phyloP scores from a whole-genome alignment of 2,888 invertebrate species.

The Ramazzottius varieornatus region DNA sequence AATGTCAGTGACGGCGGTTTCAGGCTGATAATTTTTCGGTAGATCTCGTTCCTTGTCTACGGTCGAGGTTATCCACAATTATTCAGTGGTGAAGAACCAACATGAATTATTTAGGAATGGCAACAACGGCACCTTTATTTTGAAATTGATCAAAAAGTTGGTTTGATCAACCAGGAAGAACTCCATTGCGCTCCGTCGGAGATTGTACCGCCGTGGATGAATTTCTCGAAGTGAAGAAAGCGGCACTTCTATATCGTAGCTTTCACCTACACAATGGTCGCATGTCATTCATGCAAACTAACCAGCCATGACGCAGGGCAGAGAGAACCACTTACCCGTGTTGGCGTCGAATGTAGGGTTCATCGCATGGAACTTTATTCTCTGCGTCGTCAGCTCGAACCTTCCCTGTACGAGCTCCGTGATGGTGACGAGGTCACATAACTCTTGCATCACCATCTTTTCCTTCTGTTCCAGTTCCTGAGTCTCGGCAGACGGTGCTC shows the following conservation, averaged over 20 bases:
- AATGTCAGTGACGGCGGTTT: constrained; percentile 32
- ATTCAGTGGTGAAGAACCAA: no score
- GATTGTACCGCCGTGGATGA: constrained; percentile 36
- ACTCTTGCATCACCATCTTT: constrained; percentile 33
- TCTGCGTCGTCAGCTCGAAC: constrained; percentile 32
- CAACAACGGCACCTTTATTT: constrained; percentile 31
- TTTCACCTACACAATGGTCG: constrained; percentile 9
- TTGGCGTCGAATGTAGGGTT: neutral
- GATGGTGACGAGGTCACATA: constrained; percentile 35
- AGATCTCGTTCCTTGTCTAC: constrained; percentile 33
- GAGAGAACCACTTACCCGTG: neutral
- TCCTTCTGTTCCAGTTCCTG: constrained; percentile 17
- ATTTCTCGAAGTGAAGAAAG: constrained; percentile 33
- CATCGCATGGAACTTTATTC: neutral
- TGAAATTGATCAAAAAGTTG: constrained; percentile 37
- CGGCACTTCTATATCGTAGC: constrained; percentile 27
- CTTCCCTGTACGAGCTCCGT: constrained; percentile 34
- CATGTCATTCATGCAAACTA: neutral
- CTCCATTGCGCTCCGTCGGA: constrained; percentile 36
- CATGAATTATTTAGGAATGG: constrained; percentile 5
- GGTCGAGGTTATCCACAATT: neutral
- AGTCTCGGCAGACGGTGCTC: neutral
- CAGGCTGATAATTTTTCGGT: constrained; percentile 32
- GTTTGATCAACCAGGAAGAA: constrained; percentile 37
- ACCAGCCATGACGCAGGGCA: neutral